phyloP scores from a whole-genome alignment of 2,797 vertebrate genomes.

The Acropternis orthonyx region DNA sequence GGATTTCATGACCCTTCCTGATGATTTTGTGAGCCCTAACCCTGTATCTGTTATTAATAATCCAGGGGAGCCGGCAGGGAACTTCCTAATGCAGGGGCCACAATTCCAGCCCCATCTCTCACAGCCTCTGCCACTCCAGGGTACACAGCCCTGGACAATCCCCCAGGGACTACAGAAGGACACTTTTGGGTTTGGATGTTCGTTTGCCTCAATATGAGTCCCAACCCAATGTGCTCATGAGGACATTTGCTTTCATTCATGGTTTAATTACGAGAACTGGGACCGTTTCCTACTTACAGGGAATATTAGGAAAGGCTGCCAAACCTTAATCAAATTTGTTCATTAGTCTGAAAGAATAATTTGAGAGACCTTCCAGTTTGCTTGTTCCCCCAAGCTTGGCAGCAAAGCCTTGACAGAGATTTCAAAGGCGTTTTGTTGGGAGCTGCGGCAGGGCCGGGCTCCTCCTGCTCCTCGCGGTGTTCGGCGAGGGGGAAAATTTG shows the following conservation, averaged over 20 bases:
- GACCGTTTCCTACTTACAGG: background rate
- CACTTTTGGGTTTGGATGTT: background rate
- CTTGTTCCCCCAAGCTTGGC: background rate
- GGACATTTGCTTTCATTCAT: background rate
- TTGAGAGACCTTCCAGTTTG: background rate
- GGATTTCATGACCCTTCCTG: no score
- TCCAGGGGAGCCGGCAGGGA: background rate
- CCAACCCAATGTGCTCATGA: background rate
- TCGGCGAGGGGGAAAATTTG: background rate
- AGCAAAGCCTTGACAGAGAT: background rate
- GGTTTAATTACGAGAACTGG: conserved; percentile 2
- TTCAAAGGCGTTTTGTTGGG: background rate
- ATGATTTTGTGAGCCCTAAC: background rate
- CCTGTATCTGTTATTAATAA: no score
- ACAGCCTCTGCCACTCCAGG: rapidly evolving
- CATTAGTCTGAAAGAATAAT: conserved; percentile 16
- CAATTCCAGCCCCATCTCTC: background rate
- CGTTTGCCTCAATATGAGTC: background rate
- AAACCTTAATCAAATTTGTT: conserved; percentile 38
- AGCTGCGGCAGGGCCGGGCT: background rate
- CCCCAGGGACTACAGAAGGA: background rate
- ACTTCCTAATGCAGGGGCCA: rapidly evolving
- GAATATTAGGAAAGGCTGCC: conserved; percentile 9
- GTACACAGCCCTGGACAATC: rapidly evolving
- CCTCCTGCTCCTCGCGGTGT: background rate